These are phyloP conservation scores for Asbolus verrucosus DNA, from an alignment of 1,140 invertebrate genomes.

Conservation along the genomic window DNA sequence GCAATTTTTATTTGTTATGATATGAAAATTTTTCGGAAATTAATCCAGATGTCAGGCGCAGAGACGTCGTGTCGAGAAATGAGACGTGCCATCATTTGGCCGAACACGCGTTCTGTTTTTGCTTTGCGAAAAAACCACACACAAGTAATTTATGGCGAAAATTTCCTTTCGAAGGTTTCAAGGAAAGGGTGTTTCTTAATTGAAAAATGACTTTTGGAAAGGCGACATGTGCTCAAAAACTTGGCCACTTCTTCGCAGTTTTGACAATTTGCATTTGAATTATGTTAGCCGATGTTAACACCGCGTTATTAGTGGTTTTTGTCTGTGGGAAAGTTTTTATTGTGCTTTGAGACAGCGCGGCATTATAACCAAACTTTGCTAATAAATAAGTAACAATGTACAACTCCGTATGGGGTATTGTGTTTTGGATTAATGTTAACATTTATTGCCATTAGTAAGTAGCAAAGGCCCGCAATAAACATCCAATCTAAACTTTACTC, in stretches of 20 bases:
- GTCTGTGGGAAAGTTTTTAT: slow-evolving; percentile 34
- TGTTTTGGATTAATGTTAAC: slow-evolving; percentile 41
- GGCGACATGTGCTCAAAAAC: slow-evolving; percentile 30
- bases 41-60: slow-evolving; percentile 18
- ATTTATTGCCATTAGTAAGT: slow-evolving; percentile 37
- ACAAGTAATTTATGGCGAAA: slow-evolving; percentile 23
- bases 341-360: slow-evolving; percentile 12
- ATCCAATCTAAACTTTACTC: slow-evolving; percentile 30
- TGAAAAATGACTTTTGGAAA: slow-evolving; percentile 20
- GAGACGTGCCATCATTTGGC: slow-evolving; percentile 16
- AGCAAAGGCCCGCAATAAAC: slow-evolving; percentile 12
- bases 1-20: slow-evolving; percentile 4
- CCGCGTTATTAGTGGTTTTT: slow-evolving; percentile 33
- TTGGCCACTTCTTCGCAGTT: not conserved
- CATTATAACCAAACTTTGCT: slow-evolving; percentile 39
- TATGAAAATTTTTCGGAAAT: slow-evolving; percentile 34
- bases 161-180: slow-evolving; percentile 13
- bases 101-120: slow-evolving; percentile 11
- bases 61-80: slow-evolving; percentile 18
- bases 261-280: slow-evolving; percentile 44
- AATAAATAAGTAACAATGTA: slow-evolving; percentile 40
- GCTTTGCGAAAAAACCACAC: not conserved
- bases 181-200: slow-evolving; percentile 16
- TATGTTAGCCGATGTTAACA: slow-evolving; percentile 22
- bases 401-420: slow-evolving; percentile 38